Percentiles rank a stretch among this genome's conserved stretches.
Evolutionary conservation across 2,797 vertebrate genomes (phyloP).

Genomic region (Knipowitschia caucasica): DNA sequence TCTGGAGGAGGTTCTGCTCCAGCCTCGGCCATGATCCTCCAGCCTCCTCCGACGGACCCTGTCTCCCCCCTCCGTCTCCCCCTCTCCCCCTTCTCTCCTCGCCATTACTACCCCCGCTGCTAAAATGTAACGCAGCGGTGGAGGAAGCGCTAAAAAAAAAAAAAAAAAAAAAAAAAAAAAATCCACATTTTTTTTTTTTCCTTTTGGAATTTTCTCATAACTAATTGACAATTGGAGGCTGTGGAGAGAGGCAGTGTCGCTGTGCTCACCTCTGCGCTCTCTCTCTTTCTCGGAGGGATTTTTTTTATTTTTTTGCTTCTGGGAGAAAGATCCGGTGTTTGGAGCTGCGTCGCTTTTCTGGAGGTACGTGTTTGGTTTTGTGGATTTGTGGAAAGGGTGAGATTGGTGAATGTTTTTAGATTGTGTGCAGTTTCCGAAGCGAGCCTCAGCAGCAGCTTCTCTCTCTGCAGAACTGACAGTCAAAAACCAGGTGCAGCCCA

Average conservation of each 20-base stretch:
- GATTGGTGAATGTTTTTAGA: conserved; percentile 44
- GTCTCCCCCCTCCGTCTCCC: too few species aligned
- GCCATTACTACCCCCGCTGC: too few species aligned
- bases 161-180: too few species aligned
- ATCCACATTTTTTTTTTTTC: too few species aligned
- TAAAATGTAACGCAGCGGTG: conserved; percentile 70
- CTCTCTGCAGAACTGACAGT: conserved; percentile 28
- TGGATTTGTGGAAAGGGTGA: too few species aligned
- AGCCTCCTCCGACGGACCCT: too few species aligned
- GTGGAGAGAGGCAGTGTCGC: conserved; percentile 67
- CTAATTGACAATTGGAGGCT: conserved; percentile 68
- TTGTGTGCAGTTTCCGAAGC: conserved; percentile 11
- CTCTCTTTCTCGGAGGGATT: conserved; percentile 67
- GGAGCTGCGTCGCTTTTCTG: conserved; percentile 74
- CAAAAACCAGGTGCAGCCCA: conserved; percentile 52
- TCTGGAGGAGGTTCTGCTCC: too few species aligned
- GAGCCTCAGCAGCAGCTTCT: conserved; percentile 28
- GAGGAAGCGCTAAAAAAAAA: too few species aligned
- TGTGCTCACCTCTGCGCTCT: conserved; percentile 70
- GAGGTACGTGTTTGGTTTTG: conserved; percentile 70
- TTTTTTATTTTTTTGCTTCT: too few species aligned
- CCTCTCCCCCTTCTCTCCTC: too few species aligned
- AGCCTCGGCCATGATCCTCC: too few species aligned
- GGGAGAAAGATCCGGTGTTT: conserved; percentile 62
- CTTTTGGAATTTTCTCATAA: conserved; percentile 72